These are phyloP conservation scores for Sesamia nonagrioides DNA, from an alignment of 1,140 invertebrate species.

Conservation along the genomic window DNA sequence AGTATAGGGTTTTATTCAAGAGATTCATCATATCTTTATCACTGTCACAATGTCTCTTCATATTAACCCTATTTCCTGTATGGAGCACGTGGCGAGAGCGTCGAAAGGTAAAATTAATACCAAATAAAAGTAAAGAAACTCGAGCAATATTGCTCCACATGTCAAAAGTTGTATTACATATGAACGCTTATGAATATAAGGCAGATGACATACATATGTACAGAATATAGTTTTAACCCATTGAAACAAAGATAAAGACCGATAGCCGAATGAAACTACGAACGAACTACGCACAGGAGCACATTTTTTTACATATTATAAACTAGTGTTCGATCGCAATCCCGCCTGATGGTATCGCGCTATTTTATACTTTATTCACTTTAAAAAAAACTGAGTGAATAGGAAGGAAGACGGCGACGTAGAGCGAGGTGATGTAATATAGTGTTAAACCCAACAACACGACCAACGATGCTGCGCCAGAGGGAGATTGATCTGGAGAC, in stretches of 20 bases:
- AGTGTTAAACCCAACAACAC: too few species aligned
- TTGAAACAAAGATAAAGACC: slow-evolving; percentile 86
- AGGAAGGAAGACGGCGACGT: too few species aligned
- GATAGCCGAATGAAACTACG: slow-evolving; percentile 72
- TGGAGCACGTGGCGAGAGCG: slow-evolving; percentile 87
- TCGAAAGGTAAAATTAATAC: slow-evolving; percentile 81
- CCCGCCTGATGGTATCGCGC: too few species aligned
- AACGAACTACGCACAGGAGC: slow-evolving; percentile 57
- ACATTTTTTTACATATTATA: too few species aligned
- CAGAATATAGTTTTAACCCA: slow-evolving; percentile 82
- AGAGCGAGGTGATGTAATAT: too few species aligned
- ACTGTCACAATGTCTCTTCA: slow-evolving; percentile 90
- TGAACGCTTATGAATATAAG: slow-evolving; percentile 87
- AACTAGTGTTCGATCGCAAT: too few species aligned
- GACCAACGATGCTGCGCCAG: too few species aligned
- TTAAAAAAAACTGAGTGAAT: too few species aligned
- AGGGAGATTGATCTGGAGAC: too few species aligned
- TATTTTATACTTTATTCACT: too few species aligned
- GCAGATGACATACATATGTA: slow-evolving; percentile 84
- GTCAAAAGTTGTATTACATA: slow-evolving; percentile 89
- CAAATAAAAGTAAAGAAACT: slow-evolving; percentile 79
- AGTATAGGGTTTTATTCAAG: slow-evolving; percentile 90
- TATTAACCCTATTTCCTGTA: slow-evolving; percentile 89
- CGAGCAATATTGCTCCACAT: slow-evolving; percentile 87
- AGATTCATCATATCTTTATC: slow-evolving; percentile 88